Percentiles rank a stretch among this genome's conserved stretches.
These are phyloP conservation scores for Blomia tropicalis DNA, from an alignment of 2,888 invertebrate species.

Conservation along the genomic window DNA sequence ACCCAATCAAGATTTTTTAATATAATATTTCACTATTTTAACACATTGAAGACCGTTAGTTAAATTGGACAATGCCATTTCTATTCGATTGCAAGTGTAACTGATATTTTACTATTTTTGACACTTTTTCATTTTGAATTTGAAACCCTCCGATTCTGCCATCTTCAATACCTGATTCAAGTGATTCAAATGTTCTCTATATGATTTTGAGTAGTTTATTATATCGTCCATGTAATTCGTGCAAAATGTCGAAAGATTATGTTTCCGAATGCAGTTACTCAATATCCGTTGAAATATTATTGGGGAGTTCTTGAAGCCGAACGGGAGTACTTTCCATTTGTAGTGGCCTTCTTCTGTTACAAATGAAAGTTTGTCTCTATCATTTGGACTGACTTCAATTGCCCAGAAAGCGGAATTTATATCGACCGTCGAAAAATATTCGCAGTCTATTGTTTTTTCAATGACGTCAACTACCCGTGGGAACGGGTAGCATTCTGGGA, in stretches of 20 bases:
- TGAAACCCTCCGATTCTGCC: too few relatives aligned
- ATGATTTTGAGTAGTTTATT: background rate
- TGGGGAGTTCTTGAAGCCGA: slow-evolving; percentile 21
- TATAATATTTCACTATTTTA: too few relatives aligned
- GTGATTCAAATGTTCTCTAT: slow-evolving; percentile 7
- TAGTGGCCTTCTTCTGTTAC: background rate
- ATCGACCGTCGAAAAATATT: background rate
- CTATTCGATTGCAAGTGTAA: too few relatives aligned
- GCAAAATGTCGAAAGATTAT: background rate
- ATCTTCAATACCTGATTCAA: too few relatives aligned
- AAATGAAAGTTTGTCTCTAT: background rate
- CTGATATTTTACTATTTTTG: too few relatives aligned
- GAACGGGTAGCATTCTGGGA: background rate
- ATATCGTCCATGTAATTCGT: slow-evolving; percentile 21
- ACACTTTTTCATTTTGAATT: too few relatives aligned
- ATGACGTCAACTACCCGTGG: background rate
- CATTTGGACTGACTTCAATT: background rate
- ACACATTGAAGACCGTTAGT: too few relatives aligned
- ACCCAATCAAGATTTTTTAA: too few relatives aligned
- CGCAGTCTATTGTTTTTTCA: background rate
- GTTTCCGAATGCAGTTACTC: background rate
- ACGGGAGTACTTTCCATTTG: slow-evolving; percentile 4
- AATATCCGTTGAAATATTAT: slow-evolving; percentile 16
- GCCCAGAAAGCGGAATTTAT: background rate
- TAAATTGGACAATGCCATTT: too few relatives aligned